phyloP scores from a whole-genome alignment of 2,888 invertebrate species.

The Pantelozetes paolii region DNA sequence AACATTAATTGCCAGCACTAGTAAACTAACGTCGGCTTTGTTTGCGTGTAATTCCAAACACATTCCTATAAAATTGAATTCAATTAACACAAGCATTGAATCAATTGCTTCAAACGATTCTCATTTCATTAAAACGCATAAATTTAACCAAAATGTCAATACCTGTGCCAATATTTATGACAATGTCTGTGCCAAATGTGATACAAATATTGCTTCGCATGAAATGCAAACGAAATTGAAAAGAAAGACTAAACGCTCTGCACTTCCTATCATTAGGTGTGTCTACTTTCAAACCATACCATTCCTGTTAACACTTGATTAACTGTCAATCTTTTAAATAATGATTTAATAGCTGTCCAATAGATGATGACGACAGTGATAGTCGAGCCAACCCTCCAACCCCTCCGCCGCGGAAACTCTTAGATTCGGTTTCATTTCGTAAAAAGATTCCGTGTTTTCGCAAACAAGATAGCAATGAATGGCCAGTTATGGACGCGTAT shows the following conservation, averaged over 20 bases:
- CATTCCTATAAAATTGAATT: neutral
- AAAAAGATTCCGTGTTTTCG: conserved; percentile 52
- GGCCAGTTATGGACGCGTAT: conserved; percentile 55
- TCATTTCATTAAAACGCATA: too few species aligned
- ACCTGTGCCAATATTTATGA: neutral
- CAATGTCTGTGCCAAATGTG: too few species aligned
- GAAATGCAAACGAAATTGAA: neutral
- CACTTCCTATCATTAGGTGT: neutral
- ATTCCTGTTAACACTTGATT: neutral
- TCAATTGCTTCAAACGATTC: neutral
- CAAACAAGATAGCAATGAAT: conserved; percentile 54
- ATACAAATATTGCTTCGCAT: neutral
- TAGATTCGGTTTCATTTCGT: conserved; percentile 50
- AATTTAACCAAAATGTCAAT: too few species aligned
- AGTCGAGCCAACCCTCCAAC: conserved; percentile 57
- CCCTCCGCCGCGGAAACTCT: conserved; percentile 51
- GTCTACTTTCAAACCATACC: neutral
- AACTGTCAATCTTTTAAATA: neutral
- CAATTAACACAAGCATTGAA: neutral
- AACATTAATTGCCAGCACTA: too few species aligned
- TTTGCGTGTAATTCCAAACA: neutral
- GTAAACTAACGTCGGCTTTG: neutral
- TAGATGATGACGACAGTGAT: conserved; percentile 56
- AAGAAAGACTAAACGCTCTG: neutral
- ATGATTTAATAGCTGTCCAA: conserved; percentile 41